phyloP scores from a whole-genome alignment of 92 coral and sea anemone species.

The Zoanthus sansibaricus region DNA sequence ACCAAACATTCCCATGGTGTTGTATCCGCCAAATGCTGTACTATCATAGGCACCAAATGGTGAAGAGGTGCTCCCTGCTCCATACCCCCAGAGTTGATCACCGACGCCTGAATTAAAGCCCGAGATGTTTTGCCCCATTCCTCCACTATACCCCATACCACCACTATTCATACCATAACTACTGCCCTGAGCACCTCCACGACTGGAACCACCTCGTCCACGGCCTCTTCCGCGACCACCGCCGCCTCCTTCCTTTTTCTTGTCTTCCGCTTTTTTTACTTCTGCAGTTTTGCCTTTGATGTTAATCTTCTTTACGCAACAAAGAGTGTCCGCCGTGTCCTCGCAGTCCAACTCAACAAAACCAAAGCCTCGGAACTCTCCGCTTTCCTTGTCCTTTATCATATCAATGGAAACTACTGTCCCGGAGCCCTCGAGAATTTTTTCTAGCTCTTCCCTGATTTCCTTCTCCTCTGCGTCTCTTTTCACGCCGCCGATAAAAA shows the following conservation, averaged over 20 bases:
- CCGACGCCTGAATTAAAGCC: not conserved
- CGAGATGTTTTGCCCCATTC: not conserved
- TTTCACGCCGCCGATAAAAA: conserved; percentile 91
- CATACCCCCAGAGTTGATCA: not conserved
- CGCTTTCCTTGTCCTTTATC: conserved; percentile 66
- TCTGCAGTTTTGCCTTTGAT: conserved; percentile 79
- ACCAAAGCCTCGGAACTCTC: conserved; percentile 74
- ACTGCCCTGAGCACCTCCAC: conserved; percentile 52
- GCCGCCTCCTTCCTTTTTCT: conserved; percentile 53
- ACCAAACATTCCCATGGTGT: conserved; percentile 18
- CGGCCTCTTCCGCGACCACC: conserved; percentile 57
- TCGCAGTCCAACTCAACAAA: conserved; percentile 83
- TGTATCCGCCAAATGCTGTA: not conserved
- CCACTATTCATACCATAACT: conserved; percentile 41
- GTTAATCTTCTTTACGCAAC: conserved; percentile 76
- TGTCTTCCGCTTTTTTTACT: conserved; percentile 81
- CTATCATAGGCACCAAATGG: conserved; percentile 30
- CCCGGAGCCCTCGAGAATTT: conserved; percentile 51
- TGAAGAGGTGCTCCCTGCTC: not conserved
- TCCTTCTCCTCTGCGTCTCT: conserved; percentile 77
- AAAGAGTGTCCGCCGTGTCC: conserved; percentile 77
- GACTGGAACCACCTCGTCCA: conserved; percentile 59
- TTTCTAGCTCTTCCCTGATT: conserved; percentile 58
- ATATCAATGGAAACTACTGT: conserved; percentile 56
- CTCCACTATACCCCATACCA: not conserved